Percentiles rank a stretch among this genome's conserved stretches.
Evolutionary conservation across 2,797 vertebrate genomes (phyloP).

Genomic region (Capromys pilorides): DNA sequence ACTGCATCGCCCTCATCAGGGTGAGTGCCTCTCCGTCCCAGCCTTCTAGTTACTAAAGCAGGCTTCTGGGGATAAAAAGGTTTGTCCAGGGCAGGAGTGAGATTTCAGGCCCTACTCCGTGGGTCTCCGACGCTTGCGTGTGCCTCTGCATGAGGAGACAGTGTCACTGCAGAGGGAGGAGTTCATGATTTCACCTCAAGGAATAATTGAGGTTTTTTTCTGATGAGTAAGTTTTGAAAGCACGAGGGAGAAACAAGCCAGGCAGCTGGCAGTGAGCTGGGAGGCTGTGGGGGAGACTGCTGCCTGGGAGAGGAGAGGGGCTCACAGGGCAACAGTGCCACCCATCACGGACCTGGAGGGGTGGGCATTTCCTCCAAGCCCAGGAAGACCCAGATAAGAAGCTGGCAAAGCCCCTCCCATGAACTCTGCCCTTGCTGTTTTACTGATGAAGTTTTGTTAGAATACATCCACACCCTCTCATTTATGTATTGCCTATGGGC

Average conservation of each 20-base stretch:
- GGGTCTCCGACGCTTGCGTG: background rate
- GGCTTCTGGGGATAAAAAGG: background rate
- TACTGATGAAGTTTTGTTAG: background rate
- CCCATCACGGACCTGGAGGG: background rate
- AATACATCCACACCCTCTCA: background rate
- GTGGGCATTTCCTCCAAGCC: background rate
- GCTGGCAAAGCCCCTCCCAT: background rate
- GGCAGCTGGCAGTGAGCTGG: background rate
- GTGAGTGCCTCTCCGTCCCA: background rate
- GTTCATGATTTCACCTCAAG: background rate
- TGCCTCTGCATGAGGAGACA: background rate
- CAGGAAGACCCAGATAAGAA: background rate
- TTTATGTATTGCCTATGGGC: no score
- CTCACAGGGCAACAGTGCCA: background rate
- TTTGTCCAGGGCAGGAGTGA: background rate
- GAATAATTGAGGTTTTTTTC: background rate
- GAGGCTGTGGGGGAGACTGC: background rate
- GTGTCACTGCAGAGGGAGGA: background rate
- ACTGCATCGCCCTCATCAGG: conserved; percentile 15
- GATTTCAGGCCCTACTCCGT: background rate
- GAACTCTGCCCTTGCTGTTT: background rate
- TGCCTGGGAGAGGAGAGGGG: background rate
- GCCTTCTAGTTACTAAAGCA: background rate
- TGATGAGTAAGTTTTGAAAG: background rate
- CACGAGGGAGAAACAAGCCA: background rate